Percentiles rank a stretch among this genome's conserved stretches.
Conservation (phyloP, 2,888 invertebrate genomes). For the Spialia ferax region DNA sequence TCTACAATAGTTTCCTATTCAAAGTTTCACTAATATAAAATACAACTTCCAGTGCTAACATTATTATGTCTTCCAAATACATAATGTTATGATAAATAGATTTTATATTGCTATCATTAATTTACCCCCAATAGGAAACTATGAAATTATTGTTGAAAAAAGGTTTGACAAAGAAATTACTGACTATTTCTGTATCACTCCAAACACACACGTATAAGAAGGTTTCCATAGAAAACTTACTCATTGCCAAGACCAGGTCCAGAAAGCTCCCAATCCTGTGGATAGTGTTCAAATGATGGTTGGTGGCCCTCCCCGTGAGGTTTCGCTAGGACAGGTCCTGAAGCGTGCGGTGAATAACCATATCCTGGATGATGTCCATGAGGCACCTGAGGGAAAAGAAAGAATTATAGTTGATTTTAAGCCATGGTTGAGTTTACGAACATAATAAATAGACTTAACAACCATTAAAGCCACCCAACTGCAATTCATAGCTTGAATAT, state of each 20-base stretch:
- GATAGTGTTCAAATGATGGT: conserved; percentile 74
- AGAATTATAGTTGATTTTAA: neutral
- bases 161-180: no score
- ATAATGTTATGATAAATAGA: no score
- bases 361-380: conserved; percentile 59
- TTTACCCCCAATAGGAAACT: no score
- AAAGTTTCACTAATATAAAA: neutral
- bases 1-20: no score
- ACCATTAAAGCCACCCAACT: no score
- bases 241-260: conserved; percentile 89
- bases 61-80: no score
- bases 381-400: conserved; percentile 51
- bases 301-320: conserved; percentile 63
- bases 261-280: conserved; percentile 87
- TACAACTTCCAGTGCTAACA: neutral
- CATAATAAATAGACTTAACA: no score
- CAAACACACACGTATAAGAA: neutral
- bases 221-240: conserved; percentile 70
- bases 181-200: no score
- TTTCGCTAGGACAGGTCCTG: conserved; percentile 62
- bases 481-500: neutral
- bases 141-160: no score
- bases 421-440: no score
- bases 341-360: conserved; percentile 57
- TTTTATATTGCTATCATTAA: no score